A percentile compares a stretch with the other conserved stretches of the same genome.
Conservation (phyloP, 2,888 invertebrate genomes). For the Chalcis sispes region DNA sequence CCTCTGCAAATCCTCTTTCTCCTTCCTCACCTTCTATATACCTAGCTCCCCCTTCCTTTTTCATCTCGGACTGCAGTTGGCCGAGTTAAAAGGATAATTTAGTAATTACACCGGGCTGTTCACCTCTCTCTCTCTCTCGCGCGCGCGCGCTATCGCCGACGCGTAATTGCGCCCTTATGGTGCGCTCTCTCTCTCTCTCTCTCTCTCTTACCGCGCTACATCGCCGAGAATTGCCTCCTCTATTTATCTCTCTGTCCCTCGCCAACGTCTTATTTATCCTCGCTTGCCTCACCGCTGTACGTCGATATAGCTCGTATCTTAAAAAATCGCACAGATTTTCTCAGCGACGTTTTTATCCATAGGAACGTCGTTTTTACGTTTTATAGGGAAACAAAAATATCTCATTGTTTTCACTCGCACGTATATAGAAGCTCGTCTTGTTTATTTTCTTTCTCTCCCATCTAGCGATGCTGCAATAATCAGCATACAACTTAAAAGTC, state of each 20-base stretch:
- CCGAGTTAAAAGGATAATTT: constrained; percentile 72
- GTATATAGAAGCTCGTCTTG: no score
- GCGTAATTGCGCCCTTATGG: constrained; percentile 27
- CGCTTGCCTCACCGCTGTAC: no score
- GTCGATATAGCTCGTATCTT: neutral
- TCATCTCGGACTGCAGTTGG: constrained; percentile 57
- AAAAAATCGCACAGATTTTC: no score
- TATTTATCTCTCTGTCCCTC: constrained; percentile 9
- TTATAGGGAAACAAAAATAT: no score
- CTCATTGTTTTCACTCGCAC: no score
- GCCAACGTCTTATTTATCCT: neutral
- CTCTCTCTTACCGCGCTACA: constrained; percentile 4
- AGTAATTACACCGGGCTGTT: constrained; percentile 74
- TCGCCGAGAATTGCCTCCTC: neutral
- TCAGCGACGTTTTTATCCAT: no score
- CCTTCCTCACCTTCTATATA: neutral
- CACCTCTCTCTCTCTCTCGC: constrained; percentile 59
- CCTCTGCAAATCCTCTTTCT: constrained; percentile 18
- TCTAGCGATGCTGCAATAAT: no score
- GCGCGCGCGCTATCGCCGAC: constrained; percentile 1
- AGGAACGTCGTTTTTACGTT: neutral
- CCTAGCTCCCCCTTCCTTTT: constrained; percentile 58
- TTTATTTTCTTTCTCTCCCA: no score
- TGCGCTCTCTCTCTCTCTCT: neutral
- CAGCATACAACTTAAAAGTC: neutral